Base-by-base conservation (phyloP, 2,797 vertebrate genomes). In the Myotis myotis region DNA sequence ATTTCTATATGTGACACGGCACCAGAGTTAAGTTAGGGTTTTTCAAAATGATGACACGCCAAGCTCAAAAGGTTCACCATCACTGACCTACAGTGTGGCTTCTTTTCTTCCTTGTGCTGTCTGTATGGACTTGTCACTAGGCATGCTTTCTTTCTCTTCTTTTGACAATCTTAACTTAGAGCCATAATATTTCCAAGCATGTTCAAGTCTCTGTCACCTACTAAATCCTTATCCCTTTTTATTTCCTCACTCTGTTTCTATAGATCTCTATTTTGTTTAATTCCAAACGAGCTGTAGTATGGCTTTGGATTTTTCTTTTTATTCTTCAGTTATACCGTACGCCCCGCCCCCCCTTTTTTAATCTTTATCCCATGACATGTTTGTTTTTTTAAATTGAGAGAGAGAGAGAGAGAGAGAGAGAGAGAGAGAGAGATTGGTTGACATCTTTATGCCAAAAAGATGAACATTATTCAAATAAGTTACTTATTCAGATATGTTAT, bases 401-500 rank as follows among this genome's bases (percentile, higher is more conserved):
- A 71, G 20, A 41, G 22, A 36, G 20, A 71, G 30, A 30, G 28
- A 74, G 25, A 47, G 23, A 72, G 13, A 8, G 38, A 13, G 6
- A 33, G 38, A 41, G 38, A 28, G 17, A 53, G 25, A 11, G 57
- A 6, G 57, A 11, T 28, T 25, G 28, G 28, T 80, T 95, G 76
- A 28, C 55, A 51, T 94, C 81, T 95, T 95, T 74, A 78, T 89
- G 71, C 19, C 57, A 64, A 96, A 92, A 87, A 47, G 49, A 49
- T 72, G 28, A 83, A 19, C 41, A 60, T 75, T 70, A 85, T 85
- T 85, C 64, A 78, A 4, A 79, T 87, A 76, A 91, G 30, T 93
- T 95, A 83, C 30, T 81, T 86, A n/a, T 47, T 93, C 44, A 82
- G 20, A 91, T 91, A 82, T 4, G 25, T 55, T 55, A 64, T 81